Conservation (phyloP, 1,140 invertebrate species). For the Lethocerus indicus region DNA sequence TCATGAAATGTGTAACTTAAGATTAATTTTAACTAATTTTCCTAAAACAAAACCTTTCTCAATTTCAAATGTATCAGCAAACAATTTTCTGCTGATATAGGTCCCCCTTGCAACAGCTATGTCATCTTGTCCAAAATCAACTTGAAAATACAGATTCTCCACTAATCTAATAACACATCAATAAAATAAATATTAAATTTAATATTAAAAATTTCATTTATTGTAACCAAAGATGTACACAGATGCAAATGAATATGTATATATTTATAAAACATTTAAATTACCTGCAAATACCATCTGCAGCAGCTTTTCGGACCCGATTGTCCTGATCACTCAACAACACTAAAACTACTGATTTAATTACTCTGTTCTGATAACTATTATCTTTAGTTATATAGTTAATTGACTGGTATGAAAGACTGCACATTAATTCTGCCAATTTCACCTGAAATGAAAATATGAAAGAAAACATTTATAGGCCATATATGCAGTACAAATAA, state of each 20-base stretch:
- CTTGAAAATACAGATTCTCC: constrained; percentile 16
- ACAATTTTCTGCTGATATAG: not conserved
- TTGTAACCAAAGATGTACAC: not conserved
- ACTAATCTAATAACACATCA: constrained; percentile 17
- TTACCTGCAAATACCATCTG: constrained; percentile 49
- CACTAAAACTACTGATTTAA: constrained; percentile 39
- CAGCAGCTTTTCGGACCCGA: constrained; percentile 54
- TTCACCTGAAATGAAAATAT: constrained; percentile 26
- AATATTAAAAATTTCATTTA: not conserved
- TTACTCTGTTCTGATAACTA: constrained; percentile 38
- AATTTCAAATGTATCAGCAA: too few species aligned
- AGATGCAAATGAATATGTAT: not conserved
- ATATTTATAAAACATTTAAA: not conserved
- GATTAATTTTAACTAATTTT: too few species aligned
- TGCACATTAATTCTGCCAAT: constrained; percentile 38
- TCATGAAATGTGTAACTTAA: too few species aligned
- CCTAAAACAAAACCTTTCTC: too few species aligned
- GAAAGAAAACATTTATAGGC: constrained; percentile 13
- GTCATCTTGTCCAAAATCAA: constrained; percentile 12
- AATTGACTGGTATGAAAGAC: constrained; percentile 36
- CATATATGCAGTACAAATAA: not conserved
- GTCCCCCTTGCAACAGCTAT: constrained; percentile 9
- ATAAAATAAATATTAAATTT: constrained; percentile 8
- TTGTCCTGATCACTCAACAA: constrained; percentile 58
- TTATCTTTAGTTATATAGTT: constrained; percentile 26